Conservation (phyloP, 2,797 vertebrate species). For the Parambassis ranga region DNA sequence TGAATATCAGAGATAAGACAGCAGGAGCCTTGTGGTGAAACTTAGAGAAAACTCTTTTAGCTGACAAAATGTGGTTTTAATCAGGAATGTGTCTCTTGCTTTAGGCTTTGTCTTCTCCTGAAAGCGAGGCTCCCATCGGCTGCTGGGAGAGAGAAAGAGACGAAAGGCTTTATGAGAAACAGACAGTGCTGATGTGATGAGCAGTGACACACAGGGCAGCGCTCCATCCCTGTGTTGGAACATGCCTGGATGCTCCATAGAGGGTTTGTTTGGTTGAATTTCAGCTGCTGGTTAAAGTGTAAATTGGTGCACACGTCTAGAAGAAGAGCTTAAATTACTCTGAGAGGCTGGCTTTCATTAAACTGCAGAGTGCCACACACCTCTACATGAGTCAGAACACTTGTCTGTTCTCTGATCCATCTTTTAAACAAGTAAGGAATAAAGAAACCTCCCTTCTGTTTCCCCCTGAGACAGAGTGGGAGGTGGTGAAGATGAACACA, state of each 20-base stretch:
- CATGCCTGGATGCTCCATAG: slow-evolving; percentile 42
- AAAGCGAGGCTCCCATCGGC: slow-evolving; percentile 14
- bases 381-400: background rate
- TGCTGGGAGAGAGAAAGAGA: background rate
- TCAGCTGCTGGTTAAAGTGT: slow-evolving; percentile 46
- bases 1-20: slow-evolving; percentile 5
- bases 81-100: slow-evolving; percentile 14
- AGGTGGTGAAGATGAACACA: slow-evolving; percentile 63
- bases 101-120: slow-evolving; percentile 13
- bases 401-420: too few species aligned
- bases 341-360: too few species aligned
- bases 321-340: too few species aligned
- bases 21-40: background rate
- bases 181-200: slow-evolving; percentile 65
- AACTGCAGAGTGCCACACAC: too few species aligned
- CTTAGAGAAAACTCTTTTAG: background rate
- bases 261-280: slow-evolving; percentile 35
- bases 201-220: slow-evolving; percentile 62
- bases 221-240: slow-evolving; percentile 55
- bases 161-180: slow-evolving; percentile 25
- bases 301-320: slow-evolving; percentile 58
- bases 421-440: too few species aligned
- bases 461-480: slow-evolving; percentile 53
- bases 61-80: slow-evolving; percentile 19
- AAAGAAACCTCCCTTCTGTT: slow-evolving; percentile 39